Evolutionary conservation across 2,113 vertebrate genomes (phyloP), one percentile per base, ranked within the genome.

Genomic region (Cranoglanis bouderius): DNA sequence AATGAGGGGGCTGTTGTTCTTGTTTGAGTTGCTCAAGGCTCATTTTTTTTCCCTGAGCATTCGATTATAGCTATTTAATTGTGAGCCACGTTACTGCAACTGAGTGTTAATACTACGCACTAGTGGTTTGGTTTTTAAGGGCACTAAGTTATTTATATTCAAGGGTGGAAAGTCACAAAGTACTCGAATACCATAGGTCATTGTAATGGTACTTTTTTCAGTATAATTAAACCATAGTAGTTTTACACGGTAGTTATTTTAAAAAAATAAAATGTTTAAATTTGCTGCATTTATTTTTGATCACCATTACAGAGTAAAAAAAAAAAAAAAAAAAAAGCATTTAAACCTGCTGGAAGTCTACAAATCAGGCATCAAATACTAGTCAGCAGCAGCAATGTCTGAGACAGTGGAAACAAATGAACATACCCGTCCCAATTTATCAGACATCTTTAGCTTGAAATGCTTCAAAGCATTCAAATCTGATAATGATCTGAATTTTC

Each of bases 1-100:
- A 90, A 91, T 90, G 91, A 90, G 87, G 38, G 85, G 67, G 84
- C 82, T 89, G 89, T 78, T 90, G 91, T 89, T 88, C 91, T 82
- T 88, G 84, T 88, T 70, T 43, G 65, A 81, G 46, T 75, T 21
- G 29, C 38, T 29, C 19, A 59, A 85, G 67, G 59, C 49, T 35
- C 6, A 19, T 43, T 53, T 87, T 72, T 38, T 78, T 72, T 40
- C 24, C 43, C 53, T 49, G 40, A 61, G 53, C 13, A 2, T 46
- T 72, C 26, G 65, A 88, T 83, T 83, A 72, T 70, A 21, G 80
- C 51, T 49, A 29, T 85, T 88, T 84, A 75, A 84, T 32, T 75
- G 81, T 24, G 53, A 46, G 55, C 40, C 61, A 49, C 63, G 35
- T 35, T 63, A 49, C 74, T 46, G 53, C 51, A 77, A 35, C 72